Conservation (phyloP, 2,888 invertebrate species). For the Erebia aethiops region DNA sequence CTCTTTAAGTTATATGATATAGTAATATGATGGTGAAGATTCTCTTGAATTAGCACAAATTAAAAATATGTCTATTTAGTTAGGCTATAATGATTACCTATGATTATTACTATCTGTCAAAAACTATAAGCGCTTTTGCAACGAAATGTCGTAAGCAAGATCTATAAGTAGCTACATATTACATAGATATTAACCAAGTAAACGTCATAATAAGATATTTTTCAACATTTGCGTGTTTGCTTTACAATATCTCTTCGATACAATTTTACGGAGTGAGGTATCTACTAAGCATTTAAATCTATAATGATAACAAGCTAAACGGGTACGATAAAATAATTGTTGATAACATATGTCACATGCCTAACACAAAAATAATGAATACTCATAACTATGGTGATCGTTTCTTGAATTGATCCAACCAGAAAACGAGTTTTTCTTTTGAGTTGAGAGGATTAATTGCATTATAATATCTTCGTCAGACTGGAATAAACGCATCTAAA, state of each 20-base stretch:
- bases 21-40: not conserved
- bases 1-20: not conserved
- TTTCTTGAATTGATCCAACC: not conserved
- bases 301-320: not conserved
- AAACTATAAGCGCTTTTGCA: too few species aligned
- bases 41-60: not conserved
- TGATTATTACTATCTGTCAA: not conserved
- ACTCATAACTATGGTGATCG: too few species aligned
- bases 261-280: too few species aligned
- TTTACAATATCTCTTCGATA: not conserved
- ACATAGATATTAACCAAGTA: not conserved
- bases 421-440: not conserved
- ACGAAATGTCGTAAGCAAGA: not conserved
- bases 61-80: not conserved
- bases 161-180: not conserved
- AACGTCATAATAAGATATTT: too few species aligned
- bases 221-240: not conserved
- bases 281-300: too few species aligned
- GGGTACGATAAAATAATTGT: too few species aligned
- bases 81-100: too few species aligned
- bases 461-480: not conserved
- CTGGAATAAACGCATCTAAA: not conserved
- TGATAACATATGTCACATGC: not conserved
- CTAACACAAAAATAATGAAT: too few species aligned
- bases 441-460: not conserved